Evolutionary conservation across 2,113 vertebrate species (phyloP), one percentile per base, ranked within the genome.

Genomic region (Desmodus rotundus): DNA sequence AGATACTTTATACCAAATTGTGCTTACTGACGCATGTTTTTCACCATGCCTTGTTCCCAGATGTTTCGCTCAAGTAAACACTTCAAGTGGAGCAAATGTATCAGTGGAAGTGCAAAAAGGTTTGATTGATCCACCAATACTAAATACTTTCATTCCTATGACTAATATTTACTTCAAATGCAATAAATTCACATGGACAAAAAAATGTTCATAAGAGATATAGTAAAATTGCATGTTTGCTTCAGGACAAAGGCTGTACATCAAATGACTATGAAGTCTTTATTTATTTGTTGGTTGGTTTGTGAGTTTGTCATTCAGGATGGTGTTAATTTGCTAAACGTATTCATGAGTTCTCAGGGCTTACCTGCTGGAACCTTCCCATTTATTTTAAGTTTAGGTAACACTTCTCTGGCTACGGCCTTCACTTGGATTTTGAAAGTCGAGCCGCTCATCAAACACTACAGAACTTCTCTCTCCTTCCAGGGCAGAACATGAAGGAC

Each of bases 51-150:
- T 88, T 52, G 56, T 7, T 47, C 52, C 38, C 56, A 31, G 50
- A 78, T 56, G 52, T n/a, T 84, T 95, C 83, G 65, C 77, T 88
- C 56, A 81, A 7, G 45, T 58, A 87, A 95, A 89, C 38, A 74
- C 19, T 78, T 91, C 41, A 89, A 92, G 12, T 22, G 20, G 6
- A 87, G 20, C 38, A 24, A 78, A 87, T 26, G 6, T 45, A 76
- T 41, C 7, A 9, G 11, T 50, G 10, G 43, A 81, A 74, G 1
- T 17, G 28, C 87, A 86, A 68, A 47, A 63, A 72, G 1, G 33
- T 45, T 52, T 5, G 22, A 78, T 28, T 26, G 54, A 65, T 85
- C 12, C 17, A 58, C 41, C 36, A n/a, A 43, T 80, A 80, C 24
- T 47, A 47, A 93, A 82, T 11, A 26, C 4, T 84, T 90, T 33